These are phyloP conservation scores for Dromius quadrimaculatus DNA, from an alignment of 2,888 invertebrate species.

Conservation along the genomic window DNA sequence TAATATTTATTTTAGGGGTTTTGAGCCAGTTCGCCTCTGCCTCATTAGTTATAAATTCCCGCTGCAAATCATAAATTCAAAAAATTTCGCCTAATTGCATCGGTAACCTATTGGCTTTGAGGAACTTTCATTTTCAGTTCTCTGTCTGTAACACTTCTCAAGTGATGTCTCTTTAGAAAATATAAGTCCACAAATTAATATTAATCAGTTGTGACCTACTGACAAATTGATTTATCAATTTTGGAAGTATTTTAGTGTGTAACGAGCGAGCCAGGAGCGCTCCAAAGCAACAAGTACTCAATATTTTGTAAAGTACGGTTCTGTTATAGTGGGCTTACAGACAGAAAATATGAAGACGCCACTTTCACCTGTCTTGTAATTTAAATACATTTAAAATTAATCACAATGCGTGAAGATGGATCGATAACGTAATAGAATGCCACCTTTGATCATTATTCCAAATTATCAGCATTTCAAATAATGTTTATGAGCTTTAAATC, in stretches of 20 bases:
- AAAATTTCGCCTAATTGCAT: slow-evolving; percentile 38
- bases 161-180: slow-evolving; percentile 30
- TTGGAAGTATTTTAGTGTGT: too few species aligned
- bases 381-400: slow-evolving; percentile 5
- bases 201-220: neutral
- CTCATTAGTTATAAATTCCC: neutral
- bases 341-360: slow-evolving; percentile 21
- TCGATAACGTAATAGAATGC: neutral
- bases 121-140: slow-evolving; percentile 36
- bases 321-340: slow-evolving; percentile 11
- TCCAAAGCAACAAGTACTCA: too few species aligned
- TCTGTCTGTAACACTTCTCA: slow-evolving; percentile 27
- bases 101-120: slow-evolving; percentile 35
- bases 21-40: slow-evolving; percentile 7
- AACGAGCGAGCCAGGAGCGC: too few species aligned
- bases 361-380: slow-evolving; percentile 32
- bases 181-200: slow-evolving; percentile 5
- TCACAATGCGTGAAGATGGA: slow-evolving; percentile 7
- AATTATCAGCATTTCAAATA: too few species aligned
- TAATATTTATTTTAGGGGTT: too few species aligned
- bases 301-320: too few species aligned
- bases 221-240: too few species aligned
- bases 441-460: too few species aligned
- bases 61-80: slow-evolving; percentile 26
- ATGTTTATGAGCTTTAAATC: too few species aligned